Evolutionary conservation across 2,888 invertebrate species (phyloP).

Genomic region (Thymelicus lineola): DNA sequence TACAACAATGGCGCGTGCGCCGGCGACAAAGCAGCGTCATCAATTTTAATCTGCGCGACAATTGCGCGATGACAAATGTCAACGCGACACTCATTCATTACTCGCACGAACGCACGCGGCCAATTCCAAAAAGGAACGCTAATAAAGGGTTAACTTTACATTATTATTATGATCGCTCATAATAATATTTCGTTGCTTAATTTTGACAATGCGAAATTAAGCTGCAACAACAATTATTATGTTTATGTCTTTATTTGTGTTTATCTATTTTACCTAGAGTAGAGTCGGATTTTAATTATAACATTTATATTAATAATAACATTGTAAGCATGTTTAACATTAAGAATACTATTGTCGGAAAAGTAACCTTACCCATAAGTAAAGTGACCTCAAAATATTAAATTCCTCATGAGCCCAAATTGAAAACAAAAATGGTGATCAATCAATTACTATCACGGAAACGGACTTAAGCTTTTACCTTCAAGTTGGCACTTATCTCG

Average conservation of each 20-base stretch:
- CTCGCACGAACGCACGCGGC: slow-evolving; percentile 72
- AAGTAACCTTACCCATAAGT: neutral
- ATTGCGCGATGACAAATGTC: slow-evolving; percentile 85
- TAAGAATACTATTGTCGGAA: neutral
- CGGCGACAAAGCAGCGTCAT: slow-evolving; percentile 77
- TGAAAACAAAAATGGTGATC: slow-evolving; percentile 45
- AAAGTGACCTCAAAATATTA: slow-evolving; percentile 30
- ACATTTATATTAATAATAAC: no score
- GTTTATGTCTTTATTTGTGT: no score
- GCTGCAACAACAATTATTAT: no score
- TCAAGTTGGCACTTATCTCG: slow-evolving; percentile 50
- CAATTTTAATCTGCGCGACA: slow-evolving; percentile 84
- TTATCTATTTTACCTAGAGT: no score
- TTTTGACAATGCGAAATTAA: neutral
- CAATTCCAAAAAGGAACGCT: slow-evolving; percentile 64
- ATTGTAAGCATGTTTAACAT: neutral
- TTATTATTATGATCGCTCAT: slow-evolving; percentile 67
- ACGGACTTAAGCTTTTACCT: slow-evolving; percentile 47
- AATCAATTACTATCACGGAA: slow-evolving; percentile 47
- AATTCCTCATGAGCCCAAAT: slow-evolving; percentile 30
- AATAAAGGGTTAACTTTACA: slow-evolving; percentile 79
- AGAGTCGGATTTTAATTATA: no score
- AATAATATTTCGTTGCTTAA: neutral
- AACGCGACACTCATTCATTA: slow-evolving; percentile 80
- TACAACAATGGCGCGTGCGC: slow-evolving; percentile 67